Percentiles rank a stretch among this genome's conserved stretches.
phyloP scores from a whole-genome alignment of 2,113 vertebrate genomes.

The Martes martes region DNA sequence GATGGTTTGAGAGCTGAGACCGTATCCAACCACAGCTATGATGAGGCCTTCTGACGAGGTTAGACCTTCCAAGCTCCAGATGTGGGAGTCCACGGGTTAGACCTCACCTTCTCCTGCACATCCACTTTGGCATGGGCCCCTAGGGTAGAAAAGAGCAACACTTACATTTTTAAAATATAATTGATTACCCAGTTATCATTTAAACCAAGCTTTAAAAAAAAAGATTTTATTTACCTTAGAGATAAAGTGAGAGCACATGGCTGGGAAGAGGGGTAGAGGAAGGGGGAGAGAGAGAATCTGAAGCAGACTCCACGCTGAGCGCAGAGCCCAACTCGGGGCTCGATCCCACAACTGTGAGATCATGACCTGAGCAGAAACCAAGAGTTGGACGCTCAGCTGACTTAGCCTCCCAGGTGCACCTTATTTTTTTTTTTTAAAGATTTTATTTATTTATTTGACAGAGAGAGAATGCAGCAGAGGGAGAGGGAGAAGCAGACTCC shows the following conservation, averaged over 20 bases:
- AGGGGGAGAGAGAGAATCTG: background rate
- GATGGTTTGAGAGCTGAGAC: constrained; percentile 35
- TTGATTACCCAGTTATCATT: background rate
- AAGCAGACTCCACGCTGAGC: background rate
- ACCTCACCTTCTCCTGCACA: background rate
- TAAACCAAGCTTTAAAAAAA: background rate
- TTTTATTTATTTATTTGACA: background rate
- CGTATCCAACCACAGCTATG: constrained; percentile 48
- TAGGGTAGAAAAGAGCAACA: background rate
- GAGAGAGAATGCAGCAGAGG: background rate
- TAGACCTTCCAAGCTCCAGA: constrained; percentile 31
- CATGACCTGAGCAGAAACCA: background rate
- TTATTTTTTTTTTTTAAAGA: background rate
- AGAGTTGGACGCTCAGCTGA: background rate
- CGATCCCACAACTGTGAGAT: background rate
- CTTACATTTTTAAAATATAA: background rate
- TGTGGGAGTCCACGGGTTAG: background rate
- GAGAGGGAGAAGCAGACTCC: background rate
- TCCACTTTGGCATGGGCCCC: background rate
- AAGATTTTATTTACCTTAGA: background rate
- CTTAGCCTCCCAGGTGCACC: background rate
- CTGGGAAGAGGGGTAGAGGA: background rate
- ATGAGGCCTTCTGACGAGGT: constrained; percentile 22
- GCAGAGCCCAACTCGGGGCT: background rate
- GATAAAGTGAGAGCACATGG: background rate